phyloP scores from a whole-genome alignment of 2,113 vertebrate genomes.

The Aramus guarauna region DNA sequence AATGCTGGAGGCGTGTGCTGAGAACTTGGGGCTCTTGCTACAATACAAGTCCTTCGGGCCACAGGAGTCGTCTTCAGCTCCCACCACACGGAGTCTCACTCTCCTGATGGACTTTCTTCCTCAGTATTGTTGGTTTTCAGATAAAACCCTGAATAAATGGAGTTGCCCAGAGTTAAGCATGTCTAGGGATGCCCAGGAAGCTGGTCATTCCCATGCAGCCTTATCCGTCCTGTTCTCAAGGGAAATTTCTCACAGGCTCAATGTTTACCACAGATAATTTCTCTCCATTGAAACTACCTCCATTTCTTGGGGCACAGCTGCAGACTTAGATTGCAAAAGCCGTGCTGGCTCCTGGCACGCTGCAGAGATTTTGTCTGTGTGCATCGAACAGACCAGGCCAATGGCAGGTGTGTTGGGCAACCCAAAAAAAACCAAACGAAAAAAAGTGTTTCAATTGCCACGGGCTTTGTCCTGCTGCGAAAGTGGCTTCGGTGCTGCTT shows the following conservation, averaged over 20 bases:
- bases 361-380: not conserved
- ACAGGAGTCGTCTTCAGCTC: not conserved
- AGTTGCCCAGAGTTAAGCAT: not conserved
- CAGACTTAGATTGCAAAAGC: not conserved
- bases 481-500: not conserved
- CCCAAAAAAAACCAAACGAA: not conserved
- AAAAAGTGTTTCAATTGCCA: not conserved
- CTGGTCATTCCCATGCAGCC: not conserved
- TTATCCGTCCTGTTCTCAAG: not conserved
- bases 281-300: not conserved
- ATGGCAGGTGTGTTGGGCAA: not conserved
- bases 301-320: not conserved
- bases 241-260: not conserved
- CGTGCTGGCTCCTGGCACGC: not conserved
- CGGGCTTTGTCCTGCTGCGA: rapidly evolving
- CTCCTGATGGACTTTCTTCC: not conserved
- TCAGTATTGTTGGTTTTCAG: not conserved
- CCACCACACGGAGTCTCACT: too few species aligned
- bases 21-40: not conserved
- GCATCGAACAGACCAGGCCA: not conserved
- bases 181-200: not conserved
- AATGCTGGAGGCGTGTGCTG: not conserved
- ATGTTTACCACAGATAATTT: not conserved
- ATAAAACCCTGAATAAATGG: not conserved
- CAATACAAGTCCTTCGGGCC: not conserved